A percentile compares a stretch with the other conserved stretches of the same genome.
Evolutionary conservation across 1,140 invertebrate genomes (phyloP).

Genomic region (Chionoecetes opilio): DNA sequence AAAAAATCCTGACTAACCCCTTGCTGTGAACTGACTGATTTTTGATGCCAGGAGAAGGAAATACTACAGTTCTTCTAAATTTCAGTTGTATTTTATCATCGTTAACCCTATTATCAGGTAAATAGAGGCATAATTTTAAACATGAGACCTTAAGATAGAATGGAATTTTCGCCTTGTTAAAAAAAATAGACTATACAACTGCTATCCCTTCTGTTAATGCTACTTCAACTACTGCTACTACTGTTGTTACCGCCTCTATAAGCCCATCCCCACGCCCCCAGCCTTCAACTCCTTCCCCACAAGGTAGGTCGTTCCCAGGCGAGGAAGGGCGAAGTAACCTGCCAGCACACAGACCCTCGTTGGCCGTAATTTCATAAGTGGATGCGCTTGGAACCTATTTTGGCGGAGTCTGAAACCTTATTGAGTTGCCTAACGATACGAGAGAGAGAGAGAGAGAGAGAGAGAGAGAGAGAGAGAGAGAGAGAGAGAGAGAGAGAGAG

Average conservation of each 20-base stretch:
- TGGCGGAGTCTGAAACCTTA: slow-evolving; percentile 36
- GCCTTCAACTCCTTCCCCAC: neutral
- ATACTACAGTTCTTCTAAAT: too few species aligned
- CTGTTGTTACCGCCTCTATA: neutral
- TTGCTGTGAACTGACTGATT: too few species aligned
- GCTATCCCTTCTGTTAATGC: neutral
- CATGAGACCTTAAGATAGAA: too few species aligned
- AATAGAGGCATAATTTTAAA: too few species aligned
- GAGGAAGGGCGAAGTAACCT: neutral
- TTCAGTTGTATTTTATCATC: too few species aligned
- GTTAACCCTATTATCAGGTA: too few species aligned
- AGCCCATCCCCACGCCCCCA: neutral
- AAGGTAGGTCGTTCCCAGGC: too few species aligned
- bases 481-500: slow-evolving; percentile 54
- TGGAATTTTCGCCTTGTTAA: too few species aligned
- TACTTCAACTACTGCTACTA: neutral
- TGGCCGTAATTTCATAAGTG: neutral
- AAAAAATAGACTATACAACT: too few species aligned
- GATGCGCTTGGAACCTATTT: slow-evolving; percentile 43
- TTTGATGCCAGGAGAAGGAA: too few species aligned
- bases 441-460: slow-evolving; percentile 28
- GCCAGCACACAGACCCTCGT: slow-evolving; percentile 9
- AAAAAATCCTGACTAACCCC: too few species aligned
- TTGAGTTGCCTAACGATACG: slow-evolving; percentile 30
- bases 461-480: slow-evolving; percentile 6